phyloP scores from a whole-genome alignment of 2,113 vertebrate genomes.

The Chloroceryle aenea region DNA sequence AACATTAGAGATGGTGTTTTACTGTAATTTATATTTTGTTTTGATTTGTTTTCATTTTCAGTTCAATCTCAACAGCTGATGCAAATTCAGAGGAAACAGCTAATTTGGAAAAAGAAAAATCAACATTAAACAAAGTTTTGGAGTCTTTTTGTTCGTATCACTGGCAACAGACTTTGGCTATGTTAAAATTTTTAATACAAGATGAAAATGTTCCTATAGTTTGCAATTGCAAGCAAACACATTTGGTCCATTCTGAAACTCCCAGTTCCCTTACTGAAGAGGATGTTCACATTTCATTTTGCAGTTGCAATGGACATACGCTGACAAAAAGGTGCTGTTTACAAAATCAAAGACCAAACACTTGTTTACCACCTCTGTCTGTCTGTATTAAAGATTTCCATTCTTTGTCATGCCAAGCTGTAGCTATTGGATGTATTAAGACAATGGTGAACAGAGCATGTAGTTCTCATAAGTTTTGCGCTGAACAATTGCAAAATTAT shows the following conservation, averaged over 20 bases:
- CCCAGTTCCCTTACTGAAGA: slow-evolving; percentile 72
- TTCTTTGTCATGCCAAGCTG: slow-evolving; percentile 82
- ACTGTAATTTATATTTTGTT: slow-evolving; percentile 85
- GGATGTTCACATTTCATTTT: slow-evolving; percentile 69
- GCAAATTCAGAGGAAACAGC: slow-evolving; percentile 83
- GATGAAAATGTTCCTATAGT: slow-evolving; percentile 72
- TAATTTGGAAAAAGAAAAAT: slow-evolving; percentile 82
- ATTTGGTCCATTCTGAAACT: slow-evolving; percentile 68
- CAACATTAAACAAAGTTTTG: slow-evolving; percentile 85
- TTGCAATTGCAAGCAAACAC: slow-evolving; percentile 73
- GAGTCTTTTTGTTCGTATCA: slow-evolving; percentile 85
- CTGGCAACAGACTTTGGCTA: slow-evolving; percentile 82
- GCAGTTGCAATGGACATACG: slow-evolving; percentile 76
- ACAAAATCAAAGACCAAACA: slow-evolving; percentile 77
- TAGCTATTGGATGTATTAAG: slow-evolving; percentile 76
- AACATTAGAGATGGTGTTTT: slow-evolving; percentile 71
- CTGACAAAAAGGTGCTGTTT: slow-evolving; percentile 79
- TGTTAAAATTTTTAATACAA: slow-evolving; percentile 85
- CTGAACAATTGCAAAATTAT: slow-evolving; percentile 67
- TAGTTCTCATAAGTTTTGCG: slow-evolving; percentile 72
- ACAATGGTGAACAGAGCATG: slow-evolving; percentile 75
- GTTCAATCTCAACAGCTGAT: slow-evolving; percentile 82
- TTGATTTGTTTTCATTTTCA: slow-evolving; percentile 86
- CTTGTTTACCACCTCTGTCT: slow-evolving; percentile 74
- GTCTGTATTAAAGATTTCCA: slow-evolving; percentile 82